These are phyloP conservation scores for Aspiorhynchus laticeps DNA, from an alignment of 2,113 vertebrate species.

Conservation along the genomic window DNA sequence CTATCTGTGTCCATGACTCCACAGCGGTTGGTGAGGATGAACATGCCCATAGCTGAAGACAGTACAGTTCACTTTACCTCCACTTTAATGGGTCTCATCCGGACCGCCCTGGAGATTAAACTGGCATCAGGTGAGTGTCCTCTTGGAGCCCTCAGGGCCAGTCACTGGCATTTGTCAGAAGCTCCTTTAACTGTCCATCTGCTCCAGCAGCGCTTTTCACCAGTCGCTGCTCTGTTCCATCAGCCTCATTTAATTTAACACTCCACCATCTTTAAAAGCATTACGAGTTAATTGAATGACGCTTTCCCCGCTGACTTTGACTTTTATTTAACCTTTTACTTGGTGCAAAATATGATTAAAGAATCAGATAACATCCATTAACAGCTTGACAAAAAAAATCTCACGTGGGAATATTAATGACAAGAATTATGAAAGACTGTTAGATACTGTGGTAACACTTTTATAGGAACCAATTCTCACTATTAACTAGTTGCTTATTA, in stretches of 20 bases:
- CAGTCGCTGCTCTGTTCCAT: neutral
- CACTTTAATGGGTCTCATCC: slow-evolving; percentile 95
- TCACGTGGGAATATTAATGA: neutral
- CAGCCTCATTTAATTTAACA: neutral
- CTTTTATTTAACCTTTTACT: neutral
- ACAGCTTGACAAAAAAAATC: neutral
- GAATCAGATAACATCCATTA: neutral
- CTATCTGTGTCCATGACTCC: slow-evolving; percentile 44
- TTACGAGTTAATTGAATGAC: neutral
- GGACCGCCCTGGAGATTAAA: slow-evolving; percentile 96
- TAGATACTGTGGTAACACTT: neutral
- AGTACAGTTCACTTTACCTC: slow-evolving; percentile 95
- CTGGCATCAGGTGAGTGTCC: slow-evolving; percentile 87
- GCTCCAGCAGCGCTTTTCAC: neutral
- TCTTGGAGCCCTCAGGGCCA: neutral
- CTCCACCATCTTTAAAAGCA: neutral
- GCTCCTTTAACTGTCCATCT: neutral
- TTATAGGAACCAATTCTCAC: no score
- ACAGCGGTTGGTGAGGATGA: slow-evolving; percentile 95
- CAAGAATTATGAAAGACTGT: neutral
- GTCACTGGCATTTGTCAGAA: neutral
- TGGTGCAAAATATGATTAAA: neutral
- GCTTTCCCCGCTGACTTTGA: neutral
- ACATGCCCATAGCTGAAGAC: slow-evolving; percentile 95
- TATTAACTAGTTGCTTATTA: no score